These are phyloP conservation scores for Odontesthes bonariensis DNA, from an alignment of 2,113 vertebrate genomes.

Conservation along the genomic window DNA sequence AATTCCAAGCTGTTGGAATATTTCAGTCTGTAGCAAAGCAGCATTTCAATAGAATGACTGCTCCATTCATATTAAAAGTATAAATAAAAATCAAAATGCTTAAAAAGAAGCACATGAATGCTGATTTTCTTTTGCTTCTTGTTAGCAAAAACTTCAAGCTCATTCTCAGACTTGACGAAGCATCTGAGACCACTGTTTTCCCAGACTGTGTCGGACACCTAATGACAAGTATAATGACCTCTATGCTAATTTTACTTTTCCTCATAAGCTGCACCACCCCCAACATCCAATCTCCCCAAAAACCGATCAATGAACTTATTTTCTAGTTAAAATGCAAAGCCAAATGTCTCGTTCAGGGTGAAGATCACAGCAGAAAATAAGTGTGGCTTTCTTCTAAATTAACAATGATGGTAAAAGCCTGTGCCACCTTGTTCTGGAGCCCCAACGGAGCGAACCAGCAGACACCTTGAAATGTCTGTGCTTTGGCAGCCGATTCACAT, in stretches of 20 bases:
- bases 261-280: neutral
- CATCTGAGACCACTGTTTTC: no score
- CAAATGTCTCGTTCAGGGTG: neutral
- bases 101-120: no score
- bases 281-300: neutral
- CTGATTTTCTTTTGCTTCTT: no score
- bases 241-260: no score
- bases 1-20: no score
- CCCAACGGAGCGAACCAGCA: neutral
- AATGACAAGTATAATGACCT: neutral
- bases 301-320: neutral
- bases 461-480: neutral
- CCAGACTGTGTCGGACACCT: neutral
- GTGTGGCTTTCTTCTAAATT: neutral
- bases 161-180: no score
- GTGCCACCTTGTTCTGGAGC: neutral
- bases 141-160: no score
- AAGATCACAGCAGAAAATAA: neutral
- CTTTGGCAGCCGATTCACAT: conserved; percentile 13
- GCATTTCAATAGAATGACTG: no score
- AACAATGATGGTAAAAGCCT: neutral
- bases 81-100: no score
- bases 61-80: no score
- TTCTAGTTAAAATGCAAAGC: neutral
- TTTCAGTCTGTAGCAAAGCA: no score